Base-by-base conservation (phyloP, 2,113 vertebrate species). In the Mola mola region DNA sequence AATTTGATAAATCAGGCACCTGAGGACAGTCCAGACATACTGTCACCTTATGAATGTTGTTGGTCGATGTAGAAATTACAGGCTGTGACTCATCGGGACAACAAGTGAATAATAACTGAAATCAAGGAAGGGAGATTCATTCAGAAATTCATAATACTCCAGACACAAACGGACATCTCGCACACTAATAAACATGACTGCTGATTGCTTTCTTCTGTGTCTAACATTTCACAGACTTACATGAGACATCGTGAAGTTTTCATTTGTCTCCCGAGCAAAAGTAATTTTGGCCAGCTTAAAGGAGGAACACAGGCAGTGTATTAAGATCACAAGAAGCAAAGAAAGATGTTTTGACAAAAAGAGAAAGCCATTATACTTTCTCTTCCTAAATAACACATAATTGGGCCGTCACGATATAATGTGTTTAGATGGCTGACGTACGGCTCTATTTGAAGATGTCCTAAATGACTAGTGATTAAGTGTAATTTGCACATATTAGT, bases 401-500 rank as follows among this genome's bases (percentile, higher is more conserved):
- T 89, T 86, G 33, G 60, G 12, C 40, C 52, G 61, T 38, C 62
- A 62, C 60, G 41, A 69, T 77, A 61, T 88, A 84, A 87, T 75
- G 84, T 77, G 53, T 80, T 79, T 79, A 86, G 85, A 84, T 87
- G 80, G 75, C 78, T 17, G 55, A 50, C 87, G 53, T 78, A 74
- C 37, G 16, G 77, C 75, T 86, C 83, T 44, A 87, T 91, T 70
- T 83, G 78, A 82, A 64, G 78, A 86, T 77, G 81, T 70, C 78
- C 77, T 78, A 77, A 91, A 85, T 87, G 82, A 85, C 48, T 55
- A 84, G 66, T 79, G 69, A 92, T 92, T 90, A 90, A 83, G 81
- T 80, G 85, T 90, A 89, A 93, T 93, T 93, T 91, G 77, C 72
- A 80, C 90, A 83, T 83, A 82, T 86, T 89, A 84, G 65, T 84